Conservation (phyloP, 1,140 invertebrate genomes). For the Theocolax elegans region DNA sequence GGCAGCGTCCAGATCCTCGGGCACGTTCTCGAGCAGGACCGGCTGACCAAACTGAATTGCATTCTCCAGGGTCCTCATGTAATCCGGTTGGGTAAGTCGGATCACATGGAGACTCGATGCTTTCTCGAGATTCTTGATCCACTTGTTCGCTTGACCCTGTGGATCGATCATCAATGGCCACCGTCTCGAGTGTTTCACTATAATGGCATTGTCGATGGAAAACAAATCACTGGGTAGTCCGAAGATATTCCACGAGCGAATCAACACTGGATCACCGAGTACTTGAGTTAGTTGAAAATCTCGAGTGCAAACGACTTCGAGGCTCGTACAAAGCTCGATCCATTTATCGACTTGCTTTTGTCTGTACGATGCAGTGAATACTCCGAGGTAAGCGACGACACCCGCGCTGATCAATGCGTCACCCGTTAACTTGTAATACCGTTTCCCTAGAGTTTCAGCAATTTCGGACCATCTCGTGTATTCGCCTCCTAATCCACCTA, state of each 20-base stretch:
- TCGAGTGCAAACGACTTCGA: constrained; percentile 80
- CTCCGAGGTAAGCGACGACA: constrained; percentile 90
- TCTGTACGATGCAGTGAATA: constrained; percentile 85
- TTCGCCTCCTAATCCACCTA: constrained; percentile 80
- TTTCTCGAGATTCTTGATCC: constrained; percentile 95
- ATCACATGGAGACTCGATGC: constrained; percentile 84
- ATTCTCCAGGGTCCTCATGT: constrained; percentile 88
- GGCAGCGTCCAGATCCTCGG: constrained; percentile 90
- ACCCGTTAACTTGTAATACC: constrained; percentile 66
- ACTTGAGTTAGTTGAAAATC: constrained; percentile 81
- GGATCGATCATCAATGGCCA: constrained; percentile 97
- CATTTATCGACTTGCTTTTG: constrained; percentile 79
- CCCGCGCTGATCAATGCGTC: constrained; percentile 71
- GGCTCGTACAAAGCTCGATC: constrained; percentile 74
- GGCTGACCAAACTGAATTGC: constrained; percentile 93
- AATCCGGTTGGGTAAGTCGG: constrained; percentile 83
- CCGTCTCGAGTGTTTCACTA: constrained; percentile 83
- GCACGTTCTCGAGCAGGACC: constrained; percentile 87
- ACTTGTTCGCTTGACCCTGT: constrained; percentile 93
- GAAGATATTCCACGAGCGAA: constrained; percentile 90
- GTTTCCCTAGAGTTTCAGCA: constrained; percentile 78
- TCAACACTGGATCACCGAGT: constrained; percentile 88
- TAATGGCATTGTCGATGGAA: constrained; percentile 94
- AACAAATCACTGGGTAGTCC: constrained; percentile 90
- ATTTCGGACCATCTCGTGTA: constrained; percentile 85